Conservation (phyloP, 2,888 invertebrate genomes). For the Andrena haemorrhoa region DNA sequence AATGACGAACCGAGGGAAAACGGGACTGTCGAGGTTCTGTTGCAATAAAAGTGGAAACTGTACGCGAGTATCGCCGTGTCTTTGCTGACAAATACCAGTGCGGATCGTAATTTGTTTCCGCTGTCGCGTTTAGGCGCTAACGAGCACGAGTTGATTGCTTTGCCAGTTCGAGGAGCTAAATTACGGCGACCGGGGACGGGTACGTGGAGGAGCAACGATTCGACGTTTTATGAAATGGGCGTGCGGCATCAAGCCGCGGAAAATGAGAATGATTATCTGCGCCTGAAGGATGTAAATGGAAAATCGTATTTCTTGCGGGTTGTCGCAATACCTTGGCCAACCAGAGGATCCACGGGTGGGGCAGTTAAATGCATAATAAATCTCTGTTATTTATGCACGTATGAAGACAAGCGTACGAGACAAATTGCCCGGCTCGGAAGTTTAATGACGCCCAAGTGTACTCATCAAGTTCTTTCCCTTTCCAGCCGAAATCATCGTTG, state of each 20-base stretch:
- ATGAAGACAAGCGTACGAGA: constrained; percentile 30
- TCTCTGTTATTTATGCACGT: constrained; percentile 47
- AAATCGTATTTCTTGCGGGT: constrained; percentile 47
- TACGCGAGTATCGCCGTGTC: background rate
- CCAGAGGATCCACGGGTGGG: constrained; percentile 28
- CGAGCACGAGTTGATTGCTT: constrained; percentile 28
- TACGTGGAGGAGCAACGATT: constrained; percentile 8
- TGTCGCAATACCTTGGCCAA: constrained; percentile 45
- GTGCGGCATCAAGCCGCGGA: constrained; percentile 23
- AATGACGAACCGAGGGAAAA: too few relatives aligned
- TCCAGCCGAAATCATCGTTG: too few relatives aligned
- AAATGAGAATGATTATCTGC: constrained; percentile 48
- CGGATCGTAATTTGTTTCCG: constrained; percentile 19
- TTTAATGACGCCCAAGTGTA: background rate
- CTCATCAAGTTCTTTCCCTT: background rate
- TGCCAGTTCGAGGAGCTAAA: background rate
- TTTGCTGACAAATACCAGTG: constrained; percentile 18
- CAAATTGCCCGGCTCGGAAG: background rate
- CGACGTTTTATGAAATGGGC: constrained; percentile 10
- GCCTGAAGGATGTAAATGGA: constrained; percentile 25
- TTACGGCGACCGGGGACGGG: constrained; percentile 6
- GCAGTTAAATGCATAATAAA: constrained; percentile 51
- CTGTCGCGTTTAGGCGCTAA: constrained; percentile 25
- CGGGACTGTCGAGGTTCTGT: background rate
- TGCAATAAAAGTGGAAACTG: background rate